Evolutionary conservation across 2,113 vertebrate genomes (phyloP).

Genomic region (Vidua chalybeata): DNA sequence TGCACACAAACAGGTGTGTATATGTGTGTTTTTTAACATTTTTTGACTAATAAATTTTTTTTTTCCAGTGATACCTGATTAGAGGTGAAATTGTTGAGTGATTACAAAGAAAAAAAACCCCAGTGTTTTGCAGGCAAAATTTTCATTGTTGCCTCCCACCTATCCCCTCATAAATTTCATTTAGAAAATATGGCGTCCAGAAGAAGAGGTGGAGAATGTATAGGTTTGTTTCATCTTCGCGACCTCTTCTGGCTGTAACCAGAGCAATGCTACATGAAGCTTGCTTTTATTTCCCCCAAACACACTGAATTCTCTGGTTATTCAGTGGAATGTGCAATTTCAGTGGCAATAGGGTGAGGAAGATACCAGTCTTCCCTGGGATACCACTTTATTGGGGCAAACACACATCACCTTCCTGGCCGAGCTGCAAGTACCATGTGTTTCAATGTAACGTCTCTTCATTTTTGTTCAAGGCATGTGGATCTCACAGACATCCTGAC

Average conservation of each 20-base stretch:
- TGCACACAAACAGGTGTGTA: neutral
- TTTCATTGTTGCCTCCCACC: neutral
- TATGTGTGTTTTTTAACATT: neutral
- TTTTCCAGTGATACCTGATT: neutral
- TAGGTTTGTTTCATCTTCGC: neutral
- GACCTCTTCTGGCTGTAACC: neutral
- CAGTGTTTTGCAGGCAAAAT: neutral
- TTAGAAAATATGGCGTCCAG: neutral
- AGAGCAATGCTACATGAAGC: neutral
- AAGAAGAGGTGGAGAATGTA: neutral
- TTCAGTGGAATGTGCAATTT: neutral
- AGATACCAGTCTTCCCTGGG: neutral
- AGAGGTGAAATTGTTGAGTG: neutral
- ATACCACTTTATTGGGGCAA: neutral
- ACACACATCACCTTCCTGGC: neutral
- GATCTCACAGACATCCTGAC: conserved; percentile 39
- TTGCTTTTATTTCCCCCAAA: neutral
- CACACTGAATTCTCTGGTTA: neutral
- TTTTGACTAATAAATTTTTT: neutral
- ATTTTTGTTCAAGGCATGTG: neutral
- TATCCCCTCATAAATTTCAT: neutral
- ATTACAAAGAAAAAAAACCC: neutral
- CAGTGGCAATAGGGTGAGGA: neutral
- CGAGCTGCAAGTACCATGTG: neutral
- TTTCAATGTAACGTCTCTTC: neutral